These are phyloP conservation scores for Serranus cabrilla DNA, from an alignment of 2,797 vertebrate species.

Conservation along the genomic window DNA sequence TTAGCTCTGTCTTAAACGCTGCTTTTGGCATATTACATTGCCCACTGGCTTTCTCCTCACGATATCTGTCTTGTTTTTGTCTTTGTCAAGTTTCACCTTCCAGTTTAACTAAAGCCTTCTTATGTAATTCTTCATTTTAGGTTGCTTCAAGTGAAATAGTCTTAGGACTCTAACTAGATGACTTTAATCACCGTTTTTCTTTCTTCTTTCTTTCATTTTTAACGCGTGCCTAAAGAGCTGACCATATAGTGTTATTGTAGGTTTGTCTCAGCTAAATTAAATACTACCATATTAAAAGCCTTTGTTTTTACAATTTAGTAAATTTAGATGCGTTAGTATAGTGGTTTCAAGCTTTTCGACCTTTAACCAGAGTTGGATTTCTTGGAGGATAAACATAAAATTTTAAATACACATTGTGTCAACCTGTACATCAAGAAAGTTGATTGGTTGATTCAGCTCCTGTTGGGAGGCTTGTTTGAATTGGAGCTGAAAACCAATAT, in stretches of 20 bases:
- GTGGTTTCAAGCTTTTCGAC: conserved; percentile 3
- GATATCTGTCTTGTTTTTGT: conserved; percentile 48
- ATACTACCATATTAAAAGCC: conserved; percentile 28
- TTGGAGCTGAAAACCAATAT: not conserved
- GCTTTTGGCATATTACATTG: conserved; percentile 62
- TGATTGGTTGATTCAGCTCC: conserved; percentile 3
- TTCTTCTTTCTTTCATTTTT: too few relatives aligned
- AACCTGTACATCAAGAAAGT: not conserved
- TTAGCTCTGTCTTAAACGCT: conserved; percentile 63
- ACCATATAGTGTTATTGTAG: conserved; percentile 14
- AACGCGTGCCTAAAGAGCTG: not conserved
- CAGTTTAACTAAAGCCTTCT: conserved; percentile 47
- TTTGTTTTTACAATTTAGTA: conserved; percentile 2
- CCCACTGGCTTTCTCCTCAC: conserved; percentile 39
- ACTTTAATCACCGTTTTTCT: conserved; percentile 48
- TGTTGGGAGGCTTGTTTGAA: not conserved
- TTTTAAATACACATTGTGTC: conserved; percentile 13
- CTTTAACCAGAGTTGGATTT: conserved; percentile 25
- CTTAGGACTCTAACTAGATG: conserved; percentile 31
- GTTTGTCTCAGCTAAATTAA: conserved; percentile 29
- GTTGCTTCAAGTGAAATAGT: conserved; percentile 45
- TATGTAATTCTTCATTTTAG: conserved; percentile 50
- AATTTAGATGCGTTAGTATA: not conserved
- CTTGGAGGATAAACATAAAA: not conserved
- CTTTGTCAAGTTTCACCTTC: conserved; percentile 42